phyloP scores from a whole-genome alignment of 2,113 vertebrate genomes.

The Neoarius graeffei region DNA sequence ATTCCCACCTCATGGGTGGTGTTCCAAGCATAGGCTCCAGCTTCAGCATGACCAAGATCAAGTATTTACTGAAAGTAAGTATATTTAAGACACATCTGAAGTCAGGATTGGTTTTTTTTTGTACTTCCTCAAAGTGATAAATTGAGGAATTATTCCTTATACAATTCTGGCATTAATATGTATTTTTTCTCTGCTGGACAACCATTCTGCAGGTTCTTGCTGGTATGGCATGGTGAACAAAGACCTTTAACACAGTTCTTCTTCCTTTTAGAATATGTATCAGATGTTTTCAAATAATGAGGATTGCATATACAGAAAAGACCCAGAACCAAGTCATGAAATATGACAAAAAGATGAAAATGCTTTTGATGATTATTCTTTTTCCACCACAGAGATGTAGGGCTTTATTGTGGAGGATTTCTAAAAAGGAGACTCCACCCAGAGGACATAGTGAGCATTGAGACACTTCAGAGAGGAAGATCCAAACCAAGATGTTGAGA shows the following conservation, averaged over 20 bases:
- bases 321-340: neutral
- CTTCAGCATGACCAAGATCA: neutral
- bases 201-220: neutral
- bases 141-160: neutral
- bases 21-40: neutral
- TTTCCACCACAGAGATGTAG: neutral
- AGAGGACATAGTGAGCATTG: neutral
- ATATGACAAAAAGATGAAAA: neutral
- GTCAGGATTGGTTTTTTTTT: neutral
- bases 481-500: neutral
- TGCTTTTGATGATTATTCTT: conserved; percentile 25
- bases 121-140: neutral
- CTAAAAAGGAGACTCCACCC: neutral
- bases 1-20: neutral
- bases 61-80: neutral
- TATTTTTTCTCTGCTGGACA: neutral
- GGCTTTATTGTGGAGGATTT: neutral
- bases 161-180: neutral
- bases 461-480: neutral
- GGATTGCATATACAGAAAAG: neutral
- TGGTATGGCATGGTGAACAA: neutral
- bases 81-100: neutral
- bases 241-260: neutral
- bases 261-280: neutral
- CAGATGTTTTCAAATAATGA: neutral